phyloP scores from a whole-genome alignment of 2,888 invertebrate genomes.

The Hemithea aestivaria region DNA sequence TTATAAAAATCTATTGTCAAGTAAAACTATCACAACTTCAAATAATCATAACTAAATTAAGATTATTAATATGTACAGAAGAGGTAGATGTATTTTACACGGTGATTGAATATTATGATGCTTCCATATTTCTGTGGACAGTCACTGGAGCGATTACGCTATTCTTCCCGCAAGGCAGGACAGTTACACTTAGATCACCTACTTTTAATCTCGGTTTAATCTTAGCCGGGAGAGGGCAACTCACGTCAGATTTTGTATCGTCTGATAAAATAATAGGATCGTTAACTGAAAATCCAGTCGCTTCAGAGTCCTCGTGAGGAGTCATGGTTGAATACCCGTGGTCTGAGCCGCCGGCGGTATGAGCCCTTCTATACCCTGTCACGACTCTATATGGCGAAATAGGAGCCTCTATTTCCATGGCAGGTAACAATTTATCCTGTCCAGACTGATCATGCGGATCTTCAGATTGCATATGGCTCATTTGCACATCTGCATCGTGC shows the following conservation, averaged over 20 bases:
- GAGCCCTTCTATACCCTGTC: slow-evolving; percentile 87
- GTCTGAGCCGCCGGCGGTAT: slow-evolving; percentile 90
- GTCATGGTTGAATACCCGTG: slow-evolving; percentile 98
- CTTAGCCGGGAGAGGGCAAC: slow-evolving; percentile 78
- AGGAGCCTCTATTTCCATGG: slow-evolving; percentile 81
- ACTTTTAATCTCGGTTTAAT: slow-evolving; percentile 62
- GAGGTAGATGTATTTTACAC: slow-evolving; percentile 48
- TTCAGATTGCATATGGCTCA: slow-evolving; percentile 86
- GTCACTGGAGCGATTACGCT: slow-evolving; percentile 91
- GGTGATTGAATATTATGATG: slow-evolving; percentile 69
- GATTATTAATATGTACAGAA: slow-evolving; percentile 34
- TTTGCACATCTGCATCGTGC: slow-evolving; percentile 80
- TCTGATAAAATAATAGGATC: slow-evolving; percentile 80
- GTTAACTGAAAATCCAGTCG: slow-evolving; percentile 85
- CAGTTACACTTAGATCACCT: slow-evolving; percentile 67
- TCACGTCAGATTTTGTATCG: slow-evolving; percentile 73
- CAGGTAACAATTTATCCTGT: slow-evolving; percentile 82
- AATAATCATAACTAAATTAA: slow-evolving; percentile 19
- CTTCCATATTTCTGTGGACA: slow-evolving; percentile 93
- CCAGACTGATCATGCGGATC: slow-evolving; percentile 82
- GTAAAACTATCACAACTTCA: slow-evolving; percentile 27
- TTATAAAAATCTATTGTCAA: slow-evolving; percentile 5
- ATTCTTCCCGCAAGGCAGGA: slow-evolving; percentile 75
- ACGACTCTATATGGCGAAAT: slow-evolving; percentile 93
- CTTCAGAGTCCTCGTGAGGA: slow-evolving; percentile 93